Evolutionary conservation across 2,797 vertebrate genomes (phyloP), one percentile per base, ranked within the genome.

Genomic region (Corythornis leucogaster): DNA sequence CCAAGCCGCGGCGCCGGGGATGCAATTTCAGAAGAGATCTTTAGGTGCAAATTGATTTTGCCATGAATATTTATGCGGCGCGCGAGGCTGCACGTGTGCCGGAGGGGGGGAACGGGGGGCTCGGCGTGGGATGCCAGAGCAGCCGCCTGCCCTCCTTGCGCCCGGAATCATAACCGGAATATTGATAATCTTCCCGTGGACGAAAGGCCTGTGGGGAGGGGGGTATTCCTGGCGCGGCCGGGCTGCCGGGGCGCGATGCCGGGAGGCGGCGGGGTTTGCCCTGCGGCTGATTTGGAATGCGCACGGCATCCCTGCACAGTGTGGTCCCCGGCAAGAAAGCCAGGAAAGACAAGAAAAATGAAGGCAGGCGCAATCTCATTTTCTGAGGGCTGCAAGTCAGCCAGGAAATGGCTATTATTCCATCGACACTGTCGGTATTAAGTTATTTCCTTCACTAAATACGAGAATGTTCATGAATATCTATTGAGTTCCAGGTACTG

Each of bases 391-490:
- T 98, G 98, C 99, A 98, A 99, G 99, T 99, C 99, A 99, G 98
- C 98, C 98, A 99, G 99, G 99, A 99, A 99, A 99, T 98, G 98
- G 99, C 99, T 98, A 99, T 99, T 99, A 99, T 99, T 99, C 99
- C 99, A 98, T 98, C 98, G 98, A 98, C 98, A 98, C 98, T 99
- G 99, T 99, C 98, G 98, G 99, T 98, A 99, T 99, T 99, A 99
- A 99, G 98, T 99, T 99, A 99, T 99, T 99, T 99, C 99, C 99
- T 98, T 98, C 98, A 98, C 99, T 99, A 99, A 99, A 99, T 99
- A 99, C 98, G 98, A 98, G 98, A 99, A 98, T 98, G 98, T 99
- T 99, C 99, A 99, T 99, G 99, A 99, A 99, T 99, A 99, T 99
- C 99, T 99, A 99, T 99, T 98, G 99, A 99, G 99, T 99, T 98